Base-by-base conservation (phyloP, 2,888 invertebrate genomes). In the Iphiclides podalirius region DNA sequence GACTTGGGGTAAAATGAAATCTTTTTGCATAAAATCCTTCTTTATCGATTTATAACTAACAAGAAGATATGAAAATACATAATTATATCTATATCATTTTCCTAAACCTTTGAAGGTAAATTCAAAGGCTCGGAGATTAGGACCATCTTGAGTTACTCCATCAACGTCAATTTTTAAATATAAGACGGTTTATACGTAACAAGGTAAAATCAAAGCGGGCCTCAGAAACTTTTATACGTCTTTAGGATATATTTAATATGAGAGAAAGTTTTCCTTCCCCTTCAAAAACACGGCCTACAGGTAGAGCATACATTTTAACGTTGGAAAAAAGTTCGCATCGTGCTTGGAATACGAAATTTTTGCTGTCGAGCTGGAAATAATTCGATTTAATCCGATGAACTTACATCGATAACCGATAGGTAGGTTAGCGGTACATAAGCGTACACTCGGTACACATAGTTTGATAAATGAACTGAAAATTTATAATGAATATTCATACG, bases 251-350 rank as follows among this genome's bases (percentile, higher is more conserved):
- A 13, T 33, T 42, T 12, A 34, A 42, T 16, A 42, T 35, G 14
- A 35, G 14, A 6, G 17, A 17, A 37, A 31, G 17, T 45, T 45
- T 45, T 16, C 17, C 17, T 20, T 20, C 38, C 4, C 13, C 17
- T 20, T 17, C 8, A 20, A 28, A 44, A 16, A 37, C 16, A 7
- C 12, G 17, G n/a, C 31, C 9, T 38, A 31, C 37, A 45, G 23
- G 31, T 31, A 31, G 28, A 28, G 28, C 28, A 28, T 20, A 38
- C 31, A 20, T 38, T 38, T 38, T 17, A 31, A 38, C 31, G 38
- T 38, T 20, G 31, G 13, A 45, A 45, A 45, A 45, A 31, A 46
- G 23, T 39, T 46, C n/a, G 6, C 12, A 9, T 11, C 34, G 38
- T 33, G 34, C 14, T 23, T 17, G 11, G 13, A 20, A 46, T 34